Evolutionary conservation across 2,888 invertebrate genomes (phyloP), one percentile per base, ranked within the genome.

Genomic region (Aspidiotus rigidus): DNA sequence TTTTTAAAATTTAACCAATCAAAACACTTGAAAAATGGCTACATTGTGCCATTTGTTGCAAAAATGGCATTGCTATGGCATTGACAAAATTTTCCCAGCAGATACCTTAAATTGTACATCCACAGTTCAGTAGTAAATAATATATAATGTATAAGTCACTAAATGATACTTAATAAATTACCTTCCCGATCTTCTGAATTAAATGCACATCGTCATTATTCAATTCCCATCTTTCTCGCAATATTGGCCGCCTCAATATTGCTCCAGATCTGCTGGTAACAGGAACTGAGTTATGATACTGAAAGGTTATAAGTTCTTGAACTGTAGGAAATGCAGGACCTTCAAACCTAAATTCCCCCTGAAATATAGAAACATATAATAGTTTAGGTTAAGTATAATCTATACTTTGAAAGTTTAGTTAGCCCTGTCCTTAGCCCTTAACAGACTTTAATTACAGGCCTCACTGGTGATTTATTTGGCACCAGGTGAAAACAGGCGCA

Each of bases 201-300:
- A 96, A 81, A 71, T 89, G 85, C 64, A 97, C 93, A 78, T 96
- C 93, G 77, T 96, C 94, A 77, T 97, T 96, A 78, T 93, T 93
- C 1, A 97, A 83, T 77, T 97, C 96, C 96, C 96, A 97, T 73
- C 88, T 85, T 81, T 95, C 95, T 40, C 94, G 80, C 8, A 88
- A 86, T 74, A 96, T 90, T 7, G 95, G 91, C 69, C 87, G 86
- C 71, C 88, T 83, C 66, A 97, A 82, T 76, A 96, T 85, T 69
- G 95, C 93, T 62, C 94, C 93, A 0, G 95, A 95, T 75, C 93
- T 85, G 73, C 90, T 90, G 0, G 96, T 97, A 1, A 97, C 93
- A 0, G 95, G 89, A 72, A 89, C 82, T 13, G 90, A 89, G 72
- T 90, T 90, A 71, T 88, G 85, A 75, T 88, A 85, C 79, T 97